A percentile compares a stretch with the other conserved stretches of the same genome.
These are phyloP conservation scores for Mesorhabditis sp. DNA, from an alignment of 2,888 invertebrate genomes.

Conservation along the genomic window DNA sequence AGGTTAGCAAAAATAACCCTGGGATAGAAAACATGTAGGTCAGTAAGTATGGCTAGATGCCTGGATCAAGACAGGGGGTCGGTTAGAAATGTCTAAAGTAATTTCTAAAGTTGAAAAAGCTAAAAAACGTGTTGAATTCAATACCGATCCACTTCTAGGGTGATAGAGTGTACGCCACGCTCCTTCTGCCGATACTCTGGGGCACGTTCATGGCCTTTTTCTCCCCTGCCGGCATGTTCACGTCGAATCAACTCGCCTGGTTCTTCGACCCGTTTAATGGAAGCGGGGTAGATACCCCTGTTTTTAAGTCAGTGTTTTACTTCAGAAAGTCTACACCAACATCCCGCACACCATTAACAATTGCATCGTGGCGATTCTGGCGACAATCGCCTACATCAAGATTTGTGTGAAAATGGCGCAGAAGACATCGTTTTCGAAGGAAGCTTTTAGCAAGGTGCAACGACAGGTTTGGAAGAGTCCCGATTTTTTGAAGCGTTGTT, in stretches of 20 bases:
- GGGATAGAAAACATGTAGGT: too few relatives aligned
- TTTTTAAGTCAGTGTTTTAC: neutral
- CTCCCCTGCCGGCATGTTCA: neutral
- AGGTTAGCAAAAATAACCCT: too few relatives aligned
- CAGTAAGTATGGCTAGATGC: too few relatives aligned
- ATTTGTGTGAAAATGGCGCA: neutral
- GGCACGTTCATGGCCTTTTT: neutral
- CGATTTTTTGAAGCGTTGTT: too few relatives aligned
- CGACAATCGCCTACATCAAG: neutral
- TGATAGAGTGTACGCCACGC: neutral
- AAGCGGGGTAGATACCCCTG: constrained; percentile 5
- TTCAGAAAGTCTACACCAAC: constrained; percentile 4
- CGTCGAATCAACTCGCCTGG: neutral
- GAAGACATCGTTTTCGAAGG: neutral
- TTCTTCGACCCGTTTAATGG: constrained; percentile 6
- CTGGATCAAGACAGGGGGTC: too few relatives aligned
- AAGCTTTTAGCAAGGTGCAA: constrained; percentile 1
- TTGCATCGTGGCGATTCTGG: constrained; percentile 5
- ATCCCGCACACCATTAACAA: neutral
- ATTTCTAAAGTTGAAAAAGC: too few relatives aligned
- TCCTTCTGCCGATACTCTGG: neutral
- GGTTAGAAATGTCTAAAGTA: too few relatives aligned
- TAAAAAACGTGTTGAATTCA: too few relatives aligned
- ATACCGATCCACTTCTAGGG: neutral
- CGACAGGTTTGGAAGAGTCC: neutral